Percentiles rank a stretch among this genome's conserved stretches.
These are phyloP conservation scores for Teleopsis dalmanni DNA, from an alignment of 1,140 invertebrate genomes.

Conservation along the genomic window DNA sequence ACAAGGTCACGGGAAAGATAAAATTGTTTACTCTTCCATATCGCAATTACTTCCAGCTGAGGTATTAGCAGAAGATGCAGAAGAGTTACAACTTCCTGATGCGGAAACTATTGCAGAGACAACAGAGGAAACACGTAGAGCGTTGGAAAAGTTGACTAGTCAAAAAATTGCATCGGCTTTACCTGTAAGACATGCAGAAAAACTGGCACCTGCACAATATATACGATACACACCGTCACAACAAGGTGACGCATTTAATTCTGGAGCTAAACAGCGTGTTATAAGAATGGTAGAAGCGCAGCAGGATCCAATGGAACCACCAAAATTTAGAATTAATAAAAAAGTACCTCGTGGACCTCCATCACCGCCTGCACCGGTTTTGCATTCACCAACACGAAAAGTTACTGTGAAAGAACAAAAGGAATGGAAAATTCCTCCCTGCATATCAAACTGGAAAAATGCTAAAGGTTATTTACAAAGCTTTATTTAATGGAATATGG, in stretches of 20 bases:
- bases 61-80: constrained; percentile 85
- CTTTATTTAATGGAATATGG: neutral
- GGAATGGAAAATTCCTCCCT: constrained; percentile 99
- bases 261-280: constrained; percentile 94
- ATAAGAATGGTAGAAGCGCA: constrained; percentile 95
- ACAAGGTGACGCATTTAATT: constrained; percentile 91
- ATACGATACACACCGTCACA: constrained; percentile 97
- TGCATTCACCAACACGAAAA: constrained; percentile 96
- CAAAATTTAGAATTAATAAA: constrained; percentile 92
- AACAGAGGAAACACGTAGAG: constrained; percentile 76
- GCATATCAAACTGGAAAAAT: constrained; percentile 99
- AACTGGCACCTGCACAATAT: constrained; percentile 85
- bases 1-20: constrained; percentile 93
- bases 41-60: constrained; percentile 90
- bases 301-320: constrained; percentile 97
- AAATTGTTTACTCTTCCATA: constrained; percentile 94
- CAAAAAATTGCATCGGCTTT: constrained; percentile 88
- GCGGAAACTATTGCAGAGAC: constrained; percentile 79
- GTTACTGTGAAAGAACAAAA: constrained; percentile 98
- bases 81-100: constrained; percentile 74
- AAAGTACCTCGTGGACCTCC: constrained; percentile 96
- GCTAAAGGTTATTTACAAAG: constrained; percentile 64
- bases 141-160: constrained; percentile 80
- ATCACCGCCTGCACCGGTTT: constrained; percentile 80
- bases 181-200: constrained; percentile 86